Percentiles rank a stretch among this genome's conserved stretches.
These are phyloP conservation scores for Drepanosiphum platanoidis DNA, from an alignment of 2,888 invertebrate genomes.

Conservation along the genomic window DNA sequence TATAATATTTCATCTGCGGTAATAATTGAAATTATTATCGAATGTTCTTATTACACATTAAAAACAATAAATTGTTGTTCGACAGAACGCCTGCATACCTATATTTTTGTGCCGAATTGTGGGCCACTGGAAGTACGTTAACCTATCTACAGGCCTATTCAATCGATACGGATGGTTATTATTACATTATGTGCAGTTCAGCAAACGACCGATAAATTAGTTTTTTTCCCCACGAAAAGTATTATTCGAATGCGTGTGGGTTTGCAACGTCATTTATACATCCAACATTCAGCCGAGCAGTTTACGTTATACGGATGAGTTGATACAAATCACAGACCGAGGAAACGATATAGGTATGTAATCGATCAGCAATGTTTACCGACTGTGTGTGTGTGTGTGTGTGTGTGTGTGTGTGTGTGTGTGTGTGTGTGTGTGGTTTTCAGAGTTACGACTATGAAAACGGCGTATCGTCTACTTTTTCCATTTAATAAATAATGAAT, in stretches of 20 bases:
- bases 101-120: neutral
- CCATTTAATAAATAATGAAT: too few species aligned
- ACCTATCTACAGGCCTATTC: neutral
- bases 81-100: too few species aligned
- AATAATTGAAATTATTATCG: too few species aligned
- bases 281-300: conserved; percentile 9
- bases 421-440: conserved; percentile 3
- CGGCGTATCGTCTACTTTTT: too few species aligned
- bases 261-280: conserved; percentile 16
- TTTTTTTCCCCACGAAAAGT: neutral
- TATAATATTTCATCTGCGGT: too few species aligned
- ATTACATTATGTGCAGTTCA: neutral
- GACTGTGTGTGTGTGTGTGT: neutral
- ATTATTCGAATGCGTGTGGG: conserved; percentile 1
- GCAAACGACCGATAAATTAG: conserved; percentile 3
- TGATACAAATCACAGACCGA: neutral
- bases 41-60: too few species aligned
- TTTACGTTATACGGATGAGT: conserved; percentile 38
- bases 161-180: neutral
- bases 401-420: too few species aligned
- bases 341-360: neutral
- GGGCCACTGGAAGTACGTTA: neutral
- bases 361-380: conserved; percentile 12
- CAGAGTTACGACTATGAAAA: too few species aligned
- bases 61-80: too few species aligned